Conservation (phyloP, 2,888 invertebrate genomes). For the Drosophila picticornis region DNA sequence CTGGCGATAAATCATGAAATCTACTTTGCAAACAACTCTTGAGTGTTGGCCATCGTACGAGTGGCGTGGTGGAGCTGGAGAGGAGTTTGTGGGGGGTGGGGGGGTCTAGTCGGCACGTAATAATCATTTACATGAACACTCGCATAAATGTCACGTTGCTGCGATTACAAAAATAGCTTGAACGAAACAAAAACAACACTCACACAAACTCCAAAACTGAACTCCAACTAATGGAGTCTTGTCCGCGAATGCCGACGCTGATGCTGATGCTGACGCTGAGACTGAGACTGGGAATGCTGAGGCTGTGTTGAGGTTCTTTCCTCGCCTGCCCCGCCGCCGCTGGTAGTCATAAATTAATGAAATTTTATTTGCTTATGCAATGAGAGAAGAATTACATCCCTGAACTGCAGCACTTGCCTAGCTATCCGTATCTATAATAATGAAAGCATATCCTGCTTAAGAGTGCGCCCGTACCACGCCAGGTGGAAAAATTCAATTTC, state of each 20-base stretch:
- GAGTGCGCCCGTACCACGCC: conserved; percentile 53
- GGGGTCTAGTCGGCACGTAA: conserved; percentile 72
- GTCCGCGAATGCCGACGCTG: conserved; percentile 5
- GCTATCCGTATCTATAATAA: conserved; percentile 72
- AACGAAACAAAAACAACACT: conserved; percentile 35
- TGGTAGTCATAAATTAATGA: conserved; percentile 81
- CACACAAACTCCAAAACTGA: conserved; percentile 58
- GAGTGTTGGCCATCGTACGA: conserved; percentile 11
- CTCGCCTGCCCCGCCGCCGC: conserved; percentile 37
- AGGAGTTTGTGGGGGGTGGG: neutral
- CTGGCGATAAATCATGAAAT: conserved; percentile 76
- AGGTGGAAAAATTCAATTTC: conserved; percentile 81
- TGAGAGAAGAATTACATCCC: conserved; percentile 63
- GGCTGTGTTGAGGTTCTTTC: conserved; percentile 13
- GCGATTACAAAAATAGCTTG: conserved; percentile 78
- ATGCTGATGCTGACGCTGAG: conserved; percentile 9
- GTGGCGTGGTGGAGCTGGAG: neutral
- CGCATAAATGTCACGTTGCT: conserved; percentile 82
- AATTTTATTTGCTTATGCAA: conserved; percentile 81
- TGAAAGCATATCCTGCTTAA: conserved; percentile 82
- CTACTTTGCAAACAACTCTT: conserved; percentile 68
- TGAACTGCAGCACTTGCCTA: conserved; percentile 6
- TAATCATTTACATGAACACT: conserved; percentile 82
- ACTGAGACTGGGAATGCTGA: neutral
- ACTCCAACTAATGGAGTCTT: conserved; percentile 61